Conservation (phyloP, 2,113 vertebrate species). For the Eira barbara region DNA sequence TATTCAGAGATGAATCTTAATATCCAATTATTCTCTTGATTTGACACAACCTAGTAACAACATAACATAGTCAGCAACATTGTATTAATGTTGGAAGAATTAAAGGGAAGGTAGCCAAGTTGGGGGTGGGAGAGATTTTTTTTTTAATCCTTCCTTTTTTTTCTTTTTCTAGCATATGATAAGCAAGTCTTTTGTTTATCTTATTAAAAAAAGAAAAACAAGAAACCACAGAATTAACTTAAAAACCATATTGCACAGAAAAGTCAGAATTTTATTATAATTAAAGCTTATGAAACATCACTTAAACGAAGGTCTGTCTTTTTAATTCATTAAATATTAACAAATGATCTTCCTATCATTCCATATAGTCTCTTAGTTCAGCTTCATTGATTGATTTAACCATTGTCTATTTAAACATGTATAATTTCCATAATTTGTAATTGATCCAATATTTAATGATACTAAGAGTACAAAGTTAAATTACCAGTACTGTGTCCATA, state of each 20-base stretch:
- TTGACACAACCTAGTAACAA: conserved; percentile 77
- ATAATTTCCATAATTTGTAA: conserved; percentile 25
- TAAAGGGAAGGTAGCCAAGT: conserved; percentile 50
- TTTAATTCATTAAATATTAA: neutral
- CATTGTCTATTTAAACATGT: conserved; percentile 22
- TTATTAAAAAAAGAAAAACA: neutral
- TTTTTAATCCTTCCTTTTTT: conserved; percentile 20
- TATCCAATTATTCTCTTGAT: conserved; percentile 81
- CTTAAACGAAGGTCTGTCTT: neutral
- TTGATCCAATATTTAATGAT: conserved; percentile 6
- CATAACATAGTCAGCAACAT: conserved; percentile 68
- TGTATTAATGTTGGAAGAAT: conserved; percentile 61
- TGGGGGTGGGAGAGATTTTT: neutral
- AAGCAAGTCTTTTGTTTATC: neutral
- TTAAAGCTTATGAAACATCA: conserved; percentile 25
- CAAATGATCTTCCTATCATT: conserved; percentile 51
- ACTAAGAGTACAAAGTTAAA: neutral
- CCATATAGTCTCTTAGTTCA: conserved; percentile 21
- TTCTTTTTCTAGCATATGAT: neutral
- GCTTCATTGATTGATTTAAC: conserved; percentile 34
- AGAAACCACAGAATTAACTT: conserved; percentile 29
- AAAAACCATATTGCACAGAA: neutral
- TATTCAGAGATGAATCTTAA: conserved; percentile 76
- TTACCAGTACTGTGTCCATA: neutral
- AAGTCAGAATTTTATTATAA: neutral